phyloP scores from a whole-genome alignment of 92 coral and sea anemone genomes.

The Phenganax subtilis region DNA sequence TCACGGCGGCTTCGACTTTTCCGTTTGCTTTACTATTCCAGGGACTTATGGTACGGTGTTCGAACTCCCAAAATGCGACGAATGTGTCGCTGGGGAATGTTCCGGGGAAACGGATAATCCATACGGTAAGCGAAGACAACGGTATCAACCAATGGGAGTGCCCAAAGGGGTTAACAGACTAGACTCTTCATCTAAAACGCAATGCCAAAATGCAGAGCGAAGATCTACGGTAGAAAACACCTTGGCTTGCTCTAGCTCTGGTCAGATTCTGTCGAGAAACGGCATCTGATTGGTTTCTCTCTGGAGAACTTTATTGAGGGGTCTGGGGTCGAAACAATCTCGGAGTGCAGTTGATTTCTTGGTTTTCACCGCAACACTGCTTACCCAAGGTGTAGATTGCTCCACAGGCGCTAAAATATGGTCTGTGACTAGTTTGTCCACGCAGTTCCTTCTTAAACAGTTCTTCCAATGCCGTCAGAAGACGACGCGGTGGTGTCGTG shows the following conservation, averaged over 20 bases:
- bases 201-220: conserved; percentile 51
- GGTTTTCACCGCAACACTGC: conserved; percentile 42
- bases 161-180: conserved; percentile 56
- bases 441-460: conserved; percentile 41
- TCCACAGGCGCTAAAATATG: conserved; percentile 43
- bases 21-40: conserved; percentile 31
- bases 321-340: conserved; percentile 48
- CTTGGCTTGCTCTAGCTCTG: conserved; percentile 35
- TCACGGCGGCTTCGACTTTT: conserved; percentile 31
- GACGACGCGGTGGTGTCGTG: conserved; percentile 44
- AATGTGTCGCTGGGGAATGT: conserved; percentile 31
- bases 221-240: conserved; percentile 38
- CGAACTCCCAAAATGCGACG: conserved; percentile 6
- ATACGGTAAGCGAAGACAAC: conserved; percentile 53
- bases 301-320: conserved; percentile 46
- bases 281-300: conserved; percentile 43
- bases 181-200: conserved; percentile 50
- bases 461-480: conserved; percentile 50
- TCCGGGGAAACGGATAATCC: conserved; percentile 47
- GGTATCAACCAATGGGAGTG: conserved; percentile 47
- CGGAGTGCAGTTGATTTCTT: conserved; percentile 55
- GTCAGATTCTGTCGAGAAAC: conserved; percentile 40
- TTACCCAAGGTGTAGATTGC: conserved; percentile 56
- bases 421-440: conserved; percentile 9
- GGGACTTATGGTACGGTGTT: conserved; percentile 24